phyloP scores from a whole-genome alignment of 2,888 invertebrate species.

The Cephonodes hylas region DNA sequence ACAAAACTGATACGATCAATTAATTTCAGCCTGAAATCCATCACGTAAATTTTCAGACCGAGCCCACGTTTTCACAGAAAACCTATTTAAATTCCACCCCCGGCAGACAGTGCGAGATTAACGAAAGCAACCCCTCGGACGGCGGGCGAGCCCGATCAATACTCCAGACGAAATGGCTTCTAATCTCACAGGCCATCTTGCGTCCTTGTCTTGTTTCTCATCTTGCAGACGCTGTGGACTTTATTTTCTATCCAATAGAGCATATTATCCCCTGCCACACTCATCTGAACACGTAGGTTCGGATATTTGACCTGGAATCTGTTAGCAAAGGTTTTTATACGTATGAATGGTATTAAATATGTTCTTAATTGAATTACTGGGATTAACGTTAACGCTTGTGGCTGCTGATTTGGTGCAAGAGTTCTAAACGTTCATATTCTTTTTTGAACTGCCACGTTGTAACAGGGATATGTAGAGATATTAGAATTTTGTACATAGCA shows the following conservation, averaged over 20 bases:
- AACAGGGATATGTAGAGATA: no score
- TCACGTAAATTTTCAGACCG: constrained; percentile 1
- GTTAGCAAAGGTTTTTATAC: background rate
- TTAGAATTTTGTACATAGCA: no score
- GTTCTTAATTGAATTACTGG: background rate
- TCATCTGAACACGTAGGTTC: background rate
- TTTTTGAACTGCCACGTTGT: no score
- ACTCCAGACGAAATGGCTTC: constrained; percentile 53
- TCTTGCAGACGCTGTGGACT: constrained; percentile 26
- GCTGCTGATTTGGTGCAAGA: background rate
- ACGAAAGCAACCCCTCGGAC: constrained; percentile 40
- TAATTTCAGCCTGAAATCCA: background rate
- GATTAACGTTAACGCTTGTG: background rate
- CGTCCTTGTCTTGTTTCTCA: constrained; percentile 67
- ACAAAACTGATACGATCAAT: background rate
- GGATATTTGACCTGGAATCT: constrained; percentile 7
- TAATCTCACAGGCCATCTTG: constrained; percentile 66
- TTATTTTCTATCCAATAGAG: constrained; percentile 24
- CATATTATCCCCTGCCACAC: constrained; percentile 15
- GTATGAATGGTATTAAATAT: background rate
- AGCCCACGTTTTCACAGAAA: constrained; percentile 33
- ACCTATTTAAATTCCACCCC: constrained; percentile 58
- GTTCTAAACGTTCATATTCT: background rate
- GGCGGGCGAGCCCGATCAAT: constrained; percentile 47
- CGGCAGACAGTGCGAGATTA: constrained; percentile 66